Evolutionary conservation across 2,797 vertebrate genomes (phyloP).

Genomic region (Parauchenoglanis ngamensis): DNA sequence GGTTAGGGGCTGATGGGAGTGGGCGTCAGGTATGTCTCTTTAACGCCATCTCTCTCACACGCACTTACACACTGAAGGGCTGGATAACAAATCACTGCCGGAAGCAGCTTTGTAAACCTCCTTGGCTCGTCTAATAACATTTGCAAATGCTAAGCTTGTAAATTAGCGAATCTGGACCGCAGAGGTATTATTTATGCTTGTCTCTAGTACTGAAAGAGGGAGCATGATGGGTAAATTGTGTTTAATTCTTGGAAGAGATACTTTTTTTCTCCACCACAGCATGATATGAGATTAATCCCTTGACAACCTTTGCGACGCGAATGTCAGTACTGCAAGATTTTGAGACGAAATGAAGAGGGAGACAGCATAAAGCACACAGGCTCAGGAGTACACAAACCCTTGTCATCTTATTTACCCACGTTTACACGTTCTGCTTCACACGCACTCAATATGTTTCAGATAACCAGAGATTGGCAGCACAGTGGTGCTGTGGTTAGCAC

Average conservation of each 20-base stretch:
- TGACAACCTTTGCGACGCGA: slow-evolving; percentile 81
- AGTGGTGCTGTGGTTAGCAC: no score
- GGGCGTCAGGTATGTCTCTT: slow-evolving; percentile 74
- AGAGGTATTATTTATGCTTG: slow-evolving; percentile 85
- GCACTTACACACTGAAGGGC: slow-evolving; percentile 65
- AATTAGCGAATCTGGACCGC: slow-evolving; percentile 84
- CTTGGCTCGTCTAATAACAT: slow-evolving; percentile 79
- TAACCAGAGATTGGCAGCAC: background rate
- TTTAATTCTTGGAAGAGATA: slow-evolving; percentile 81
- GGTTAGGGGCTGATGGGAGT: slow-evolving; percentile 58
- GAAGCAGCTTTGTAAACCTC: slow-evolving; percentile 81
- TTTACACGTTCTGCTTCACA: background rate
- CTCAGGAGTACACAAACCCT: background rate
- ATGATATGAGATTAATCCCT: slow-evolving; percentile 84
- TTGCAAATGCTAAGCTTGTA: slow-evolving; percentile 84
- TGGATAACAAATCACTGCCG: slow-evolving; percentile 81
- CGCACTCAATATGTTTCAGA: background rate
- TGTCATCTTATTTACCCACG: background rate
- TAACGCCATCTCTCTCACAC: slow-evolving; percentile 53
- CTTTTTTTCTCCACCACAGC: slow-evolving; percentile 75
- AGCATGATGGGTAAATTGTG: slow-evolving; percentile 84
- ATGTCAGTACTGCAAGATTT: slow-evolving; percentile 74
- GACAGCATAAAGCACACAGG: slow-evolving; percentile 36
- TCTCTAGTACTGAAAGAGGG: slow-evolving; percentile 79
- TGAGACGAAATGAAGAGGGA: slow-evolving; percentile 59